phyloP scores from a whole-genome alignment of 2,113 vertebrate genomes.

The Labrus mixtus region DNA sequence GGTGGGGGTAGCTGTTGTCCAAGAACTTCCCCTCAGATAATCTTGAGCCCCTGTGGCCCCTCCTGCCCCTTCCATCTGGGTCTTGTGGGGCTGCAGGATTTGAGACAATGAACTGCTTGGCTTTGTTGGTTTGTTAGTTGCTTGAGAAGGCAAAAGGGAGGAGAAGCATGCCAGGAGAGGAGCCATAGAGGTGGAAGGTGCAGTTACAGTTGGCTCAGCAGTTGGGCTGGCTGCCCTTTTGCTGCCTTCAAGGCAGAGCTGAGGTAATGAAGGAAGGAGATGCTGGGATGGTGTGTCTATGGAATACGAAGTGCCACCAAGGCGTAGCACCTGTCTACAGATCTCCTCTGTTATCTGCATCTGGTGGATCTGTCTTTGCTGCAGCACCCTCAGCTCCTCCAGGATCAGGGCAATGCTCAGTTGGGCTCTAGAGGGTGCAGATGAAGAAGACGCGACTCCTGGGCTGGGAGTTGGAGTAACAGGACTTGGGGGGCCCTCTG shows the following conservation, averaged over 20 bases:
- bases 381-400: conserved; percentile 91
- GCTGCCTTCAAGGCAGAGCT: conserved; percentile 80
- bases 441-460: conserved; percentile 83
- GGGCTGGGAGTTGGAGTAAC: conserved; percentile 83
- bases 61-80: conserved; percentile 66
- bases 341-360: conserved; percentile 97
- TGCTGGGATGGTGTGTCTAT: conserved; percentile 79
- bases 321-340: conserved; percentile 90
- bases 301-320: conserved; percentile 84
- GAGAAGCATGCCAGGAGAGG: conserved; percentile 83
- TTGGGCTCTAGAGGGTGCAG: conserved; percentile 78
- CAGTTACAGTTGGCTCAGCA: conserved; percentile 46
- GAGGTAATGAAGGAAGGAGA: conserved; percentile 72
- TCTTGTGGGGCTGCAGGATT: conserved; percentile 80
- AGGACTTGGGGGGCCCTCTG: conserved; percentile 87
- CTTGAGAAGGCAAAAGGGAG: conserved; percentile 77
- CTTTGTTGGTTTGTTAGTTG: conserved; percentile 71
- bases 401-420: conserved; percentile 87
- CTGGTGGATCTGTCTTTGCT: conserved; percentile 94
- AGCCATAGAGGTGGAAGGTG: conserved; percentile 72
- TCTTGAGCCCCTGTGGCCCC: conserved; percentile 53
- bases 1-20: conserved; percentile 63
- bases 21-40: conserved; percentile 56
- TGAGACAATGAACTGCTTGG: conserved; percentile 75
- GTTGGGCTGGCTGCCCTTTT: conserved; percentile 62